These are phyloP conservation scores for Trinectes maculatus DNA, from an alignment of 2,113 vertebrate genomes.

Conservation along the genomic window DNA sequence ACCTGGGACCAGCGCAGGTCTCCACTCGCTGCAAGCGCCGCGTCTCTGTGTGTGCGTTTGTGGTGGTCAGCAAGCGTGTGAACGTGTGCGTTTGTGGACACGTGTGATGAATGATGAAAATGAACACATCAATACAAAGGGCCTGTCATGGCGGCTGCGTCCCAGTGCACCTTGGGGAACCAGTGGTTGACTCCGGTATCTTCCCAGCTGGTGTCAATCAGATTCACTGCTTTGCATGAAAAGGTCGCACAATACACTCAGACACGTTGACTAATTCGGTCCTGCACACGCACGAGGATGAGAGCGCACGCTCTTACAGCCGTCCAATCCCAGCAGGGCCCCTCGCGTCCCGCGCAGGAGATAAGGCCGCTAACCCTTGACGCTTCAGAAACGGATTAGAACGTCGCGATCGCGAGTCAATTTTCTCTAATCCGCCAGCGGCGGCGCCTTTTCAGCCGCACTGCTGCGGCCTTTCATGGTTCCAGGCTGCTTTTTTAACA, in stretches of 20 bases:
- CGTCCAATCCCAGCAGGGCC: slow-evolving; percentile 40
- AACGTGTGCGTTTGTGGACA: slow-evolving; percentile 28
- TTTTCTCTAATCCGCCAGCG: slow-evolving; percentile 65
- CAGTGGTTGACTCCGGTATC: slow-evolving; percentile 19
- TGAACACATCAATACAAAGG: slow-evolving; percentile 72
- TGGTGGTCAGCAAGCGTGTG: background rate
- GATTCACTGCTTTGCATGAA: slow-evolving; percentile 35
- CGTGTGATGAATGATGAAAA: slow-evolving; percentile 68
- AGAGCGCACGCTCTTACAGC: slow-evolving; percentile 27
- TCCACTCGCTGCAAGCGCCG: slow-evolving; percentile 21
- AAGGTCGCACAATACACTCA: slow-evolving; percentile 57
- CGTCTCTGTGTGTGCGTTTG: slow-evolving; percentile 11
- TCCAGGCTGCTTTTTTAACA: slow-evolving; percentile 57
- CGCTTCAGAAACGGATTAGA: slow-evolving; percentile 61
- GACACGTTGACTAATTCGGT: slow-evolving; percentile 46
- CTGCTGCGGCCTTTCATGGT: slow-evolving; percentile 62
- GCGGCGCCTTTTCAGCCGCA: slow-evolving; percentile 70
- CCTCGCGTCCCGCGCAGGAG: slow-evolving; percentile 25
- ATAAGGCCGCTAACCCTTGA: slow-evolving; percentile 57
- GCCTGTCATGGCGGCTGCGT: slow-evolving; percentile 62
- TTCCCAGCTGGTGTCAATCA: slow-evolving; percentile 48
- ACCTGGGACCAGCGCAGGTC: slow-evolving; percentile 46
- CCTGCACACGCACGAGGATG: background rate
- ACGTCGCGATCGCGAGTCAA: slow-evolving; percentile 64
- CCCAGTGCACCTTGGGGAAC: slow-evolving; percentile 61